Conservation (phyloP, 2,797 vertebrate genomes). For the Ataeniobius toweri region DNA sequence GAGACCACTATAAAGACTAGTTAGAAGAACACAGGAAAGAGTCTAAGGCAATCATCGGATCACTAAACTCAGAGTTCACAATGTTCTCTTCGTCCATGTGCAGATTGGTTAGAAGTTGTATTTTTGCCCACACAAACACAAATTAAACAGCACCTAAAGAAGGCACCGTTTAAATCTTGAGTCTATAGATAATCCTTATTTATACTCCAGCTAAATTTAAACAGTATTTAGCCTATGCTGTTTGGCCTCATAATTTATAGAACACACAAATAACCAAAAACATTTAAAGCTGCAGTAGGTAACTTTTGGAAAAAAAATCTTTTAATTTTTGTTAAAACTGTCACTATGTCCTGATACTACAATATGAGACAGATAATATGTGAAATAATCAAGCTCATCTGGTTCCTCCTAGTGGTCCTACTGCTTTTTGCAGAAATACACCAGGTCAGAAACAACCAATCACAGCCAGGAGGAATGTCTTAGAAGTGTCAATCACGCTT, state of each 20-base stretch:
- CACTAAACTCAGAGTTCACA: background rate
- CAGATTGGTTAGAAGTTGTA: background rate
- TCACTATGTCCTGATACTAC: too few relatives aligned
- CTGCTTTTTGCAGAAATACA: too few relatives aligned
- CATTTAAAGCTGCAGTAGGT: background rate
- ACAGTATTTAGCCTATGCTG: background rate
- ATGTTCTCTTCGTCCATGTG: background rate
- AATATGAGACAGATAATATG: too few relatives aligned
- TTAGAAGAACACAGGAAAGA: background rate
- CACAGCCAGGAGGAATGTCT: too few relatives aligned
- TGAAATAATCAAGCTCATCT: too few relatives aligned
- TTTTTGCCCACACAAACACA: background rate
- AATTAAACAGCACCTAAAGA: background rate
- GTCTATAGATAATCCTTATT: background rate
- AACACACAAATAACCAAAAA: background rate
- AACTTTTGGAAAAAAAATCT: too few relatives aligned
- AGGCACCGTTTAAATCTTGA: background rate
- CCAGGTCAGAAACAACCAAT: too few relatives aligned
- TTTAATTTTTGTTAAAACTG: too few relatives aligned
- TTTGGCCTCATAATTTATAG: background rate
- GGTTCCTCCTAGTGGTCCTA: too few relatives aligned
- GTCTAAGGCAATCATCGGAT: background rate
- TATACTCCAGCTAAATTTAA: background rate
- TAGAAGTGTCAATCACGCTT: too few relatives aligned
- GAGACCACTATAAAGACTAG: background rate